Conservation (phyloP, 2,113 vertebrate genomes). For the Anolis sagrei region DNA sequence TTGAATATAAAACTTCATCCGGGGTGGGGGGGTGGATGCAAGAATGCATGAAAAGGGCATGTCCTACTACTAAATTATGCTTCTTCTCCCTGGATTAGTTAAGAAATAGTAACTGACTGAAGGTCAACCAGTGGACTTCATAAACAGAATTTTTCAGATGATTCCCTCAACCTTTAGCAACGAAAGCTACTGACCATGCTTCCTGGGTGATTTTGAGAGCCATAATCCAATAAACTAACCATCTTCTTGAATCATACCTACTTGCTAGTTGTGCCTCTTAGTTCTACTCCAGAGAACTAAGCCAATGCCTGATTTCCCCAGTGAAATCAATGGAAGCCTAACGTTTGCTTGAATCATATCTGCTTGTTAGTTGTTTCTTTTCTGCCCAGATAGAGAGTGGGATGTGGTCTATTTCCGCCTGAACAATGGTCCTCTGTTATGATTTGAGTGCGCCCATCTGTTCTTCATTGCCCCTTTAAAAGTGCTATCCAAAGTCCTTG, state of each 20-base stretch:
- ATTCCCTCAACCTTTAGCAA: not conserved
- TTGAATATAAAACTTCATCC: too few relatives aligned
- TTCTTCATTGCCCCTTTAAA: not conserved
- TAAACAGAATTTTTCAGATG: not conserved
- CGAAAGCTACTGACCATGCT: not conserved
- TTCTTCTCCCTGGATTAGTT: not conserved
- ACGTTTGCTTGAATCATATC: not conserved
- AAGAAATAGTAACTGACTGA: not conserved
- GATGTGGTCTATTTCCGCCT: not conserved
- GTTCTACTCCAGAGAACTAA: not conserved
- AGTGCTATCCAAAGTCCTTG: constrained; percentile 66
- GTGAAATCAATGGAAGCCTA: not conserved
- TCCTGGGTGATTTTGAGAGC: too few relatives aligned
- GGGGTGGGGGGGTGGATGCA: not conserved
- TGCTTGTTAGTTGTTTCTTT: not conserved
- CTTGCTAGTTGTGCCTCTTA: not conserved
- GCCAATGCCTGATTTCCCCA: not conserved
- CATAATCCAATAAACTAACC: too few relatives aligned
- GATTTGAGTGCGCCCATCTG: not conserved
- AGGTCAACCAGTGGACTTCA: not conserved
- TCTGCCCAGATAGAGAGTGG: not conserved
- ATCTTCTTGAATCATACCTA: too few relatives aligned
- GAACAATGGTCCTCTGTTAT: not conserved
- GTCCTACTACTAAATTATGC: not conserved
- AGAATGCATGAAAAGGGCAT: not conserved